Evolutionary conservation across 1,140 invertebrate species (phyloP).

Genomic region (Rhyacophila brunnea): DNA sequence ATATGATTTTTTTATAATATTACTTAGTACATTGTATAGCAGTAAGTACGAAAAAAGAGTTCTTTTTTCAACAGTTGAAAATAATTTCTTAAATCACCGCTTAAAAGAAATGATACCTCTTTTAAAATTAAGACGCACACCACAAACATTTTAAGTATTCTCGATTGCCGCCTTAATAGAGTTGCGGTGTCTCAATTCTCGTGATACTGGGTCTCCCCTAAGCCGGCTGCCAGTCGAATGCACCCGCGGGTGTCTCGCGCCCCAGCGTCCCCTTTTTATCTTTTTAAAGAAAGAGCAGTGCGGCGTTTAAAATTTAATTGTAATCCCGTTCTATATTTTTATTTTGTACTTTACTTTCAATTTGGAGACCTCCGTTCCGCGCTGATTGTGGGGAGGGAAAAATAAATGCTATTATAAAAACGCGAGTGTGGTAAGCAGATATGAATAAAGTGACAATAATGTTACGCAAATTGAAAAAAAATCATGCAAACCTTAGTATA

Average conservation of each 20-base stretch:
- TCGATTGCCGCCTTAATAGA: conserved; percentile 18
- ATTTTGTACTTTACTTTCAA: conserved; percentile 34
- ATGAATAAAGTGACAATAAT: conserved; percentile 1
- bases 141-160: conserved; percentile 9
- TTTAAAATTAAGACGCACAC: conserved; percentile 24
- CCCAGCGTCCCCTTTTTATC: conserved; percentile 18
- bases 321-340: conserved; percentile 37
- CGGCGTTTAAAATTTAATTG: conserved; percentile 36
- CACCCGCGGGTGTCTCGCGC: conserved; percentile 7
- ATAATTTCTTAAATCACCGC: background rate
- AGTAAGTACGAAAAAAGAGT: no score
- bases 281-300: conserved; percentile 25
- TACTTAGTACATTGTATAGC: no score
- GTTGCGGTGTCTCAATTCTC: conserved; percentile 10
- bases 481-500: background rate
- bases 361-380: conserved; percentile 21
- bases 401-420: conserved; percentile 21
- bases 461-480: no score
- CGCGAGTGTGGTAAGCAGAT: conserved; percentile 17
- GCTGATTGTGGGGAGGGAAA: conserved; percentile 17
- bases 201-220: background rate
- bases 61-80: no score
- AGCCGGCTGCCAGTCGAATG: background rate
- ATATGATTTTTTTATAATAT: no score
- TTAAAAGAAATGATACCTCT: conserved; percentile 18